These are phyloP conservation scores for Micropterix aruncella DNA, from an alignment of 2,888 invertebrate species.

Conservation along the genomic window DNA sequence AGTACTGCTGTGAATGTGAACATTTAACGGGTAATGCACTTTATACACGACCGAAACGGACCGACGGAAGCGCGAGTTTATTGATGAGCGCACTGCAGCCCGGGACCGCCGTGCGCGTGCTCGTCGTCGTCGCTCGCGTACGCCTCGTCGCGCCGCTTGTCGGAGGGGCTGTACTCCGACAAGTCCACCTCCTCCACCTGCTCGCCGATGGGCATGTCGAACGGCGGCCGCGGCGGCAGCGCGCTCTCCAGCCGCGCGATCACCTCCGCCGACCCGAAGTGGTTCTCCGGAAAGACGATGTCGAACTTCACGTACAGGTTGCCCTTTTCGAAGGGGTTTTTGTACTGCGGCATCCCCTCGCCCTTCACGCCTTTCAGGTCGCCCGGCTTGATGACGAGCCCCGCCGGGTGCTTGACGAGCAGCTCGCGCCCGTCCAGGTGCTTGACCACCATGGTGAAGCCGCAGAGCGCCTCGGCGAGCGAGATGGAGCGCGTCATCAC, in stretches of 20 bases:
- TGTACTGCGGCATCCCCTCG: constrained; percentile 84
- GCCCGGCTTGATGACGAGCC: constrained; percentile 74
- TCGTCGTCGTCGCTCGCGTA: constrained; percentile 55
- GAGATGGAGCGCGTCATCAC: constrained; percentile 60
- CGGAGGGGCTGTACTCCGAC: constrained; percentile 55
- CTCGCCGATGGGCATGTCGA: constrained; percentile 62
- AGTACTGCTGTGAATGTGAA: too few species aligned
- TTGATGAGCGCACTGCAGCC: constrained; percentile 74
- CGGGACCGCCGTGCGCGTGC: constrained; percentile 40
- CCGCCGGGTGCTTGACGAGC: constrained; percentile 61
- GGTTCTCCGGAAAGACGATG: constrained; percentile 69
- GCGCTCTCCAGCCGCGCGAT: constrained; percentile 56
- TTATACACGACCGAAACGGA: too few species aligned
- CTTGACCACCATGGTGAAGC: constrained; percentile 69
- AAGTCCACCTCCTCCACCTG: constrained; percentile 79
- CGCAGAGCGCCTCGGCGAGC: constrained; percentile 83
- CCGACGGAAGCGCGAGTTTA: too few species aligned
- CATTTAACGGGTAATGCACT: too few species aligned
- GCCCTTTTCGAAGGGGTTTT: constrained; percentile 76
- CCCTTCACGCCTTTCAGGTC: constrained; percentile 61
- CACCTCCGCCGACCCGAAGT: constrained; percentile 58
- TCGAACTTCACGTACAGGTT: constrained; percentile 78
- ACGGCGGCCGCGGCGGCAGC: constrained; percentile 56
- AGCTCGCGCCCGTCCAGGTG: constrained; percentile 83
- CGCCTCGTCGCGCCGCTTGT: constrained; percentile 46